Percentiles rank a stretch among this genome's conserved stretches.
Conservation (phyloP, 2,888 invertebrate species). For the Lasioglossum leucozonium region DNA sequence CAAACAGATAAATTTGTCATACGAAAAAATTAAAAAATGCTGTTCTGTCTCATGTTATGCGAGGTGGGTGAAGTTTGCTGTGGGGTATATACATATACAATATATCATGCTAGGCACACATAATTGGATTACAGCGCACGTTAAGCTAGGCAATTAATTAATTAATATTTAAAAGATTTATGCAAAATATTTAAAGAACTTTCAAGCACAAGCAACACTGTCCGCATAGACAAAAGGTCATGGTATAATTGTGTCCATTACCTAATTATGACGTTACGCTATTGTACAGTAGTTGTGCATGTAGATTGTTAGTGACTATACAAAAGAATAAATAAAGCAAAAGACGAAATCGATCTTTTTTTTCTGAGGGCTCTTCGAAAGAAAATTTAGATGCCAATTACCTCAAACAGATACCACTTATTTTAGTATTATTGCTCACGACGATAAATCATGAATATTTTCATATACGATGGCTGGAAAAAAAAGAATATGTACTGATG, state of each 20-base stretch:
- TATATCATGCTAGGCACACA: constrained; percentile 72
- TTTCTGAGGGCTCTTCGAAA: not conserved
- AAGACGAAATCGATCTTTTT: not conserved
- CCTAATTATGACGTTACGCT: constrained; percentile 57
- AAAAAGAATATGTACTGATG: not conserved
- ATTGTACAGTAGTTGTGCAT: constrained; percentile 38
- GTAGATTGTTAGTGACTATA: constrained; percentile 35
- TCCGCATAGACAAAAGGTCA: constrained; percentile 65
- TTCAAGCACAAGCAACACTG: constrained; percentile 78
- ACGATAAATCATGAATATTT: not conserved
- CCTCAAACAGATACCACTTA: not conserved
- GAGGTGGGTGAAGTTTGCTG: constrained; percentile 83
- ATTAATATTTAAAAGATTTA: constrained; percentile 23
- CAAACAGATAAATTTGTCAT: constrained; percentile 32
- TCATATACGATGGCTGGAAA: not conserved
- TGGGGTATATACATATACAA: constrained; percentile 54
- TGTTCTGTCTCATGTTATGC: constrained; percentile 68
- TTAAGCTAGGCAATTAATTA: constrained; percentile 11
- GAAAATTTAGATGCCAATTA: not conserved
- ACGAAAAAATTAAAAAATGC: constrained; percentile 46
- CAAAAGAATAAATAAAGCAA: not conserved
- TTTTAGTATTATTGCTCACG: not conserved
- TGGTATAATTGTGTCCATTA: constrained; percentile 83
- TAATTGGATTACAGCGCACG: constrained; percentile 32
- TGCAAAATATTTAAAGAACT: constrained; percentile 67